A percentile compares a stretch with the other conserved stretches of the same genome.
phyloP scores from a whole-genome alignment of 1,140 invertebrate genomes.

The Drosophila virilis region DNA sequence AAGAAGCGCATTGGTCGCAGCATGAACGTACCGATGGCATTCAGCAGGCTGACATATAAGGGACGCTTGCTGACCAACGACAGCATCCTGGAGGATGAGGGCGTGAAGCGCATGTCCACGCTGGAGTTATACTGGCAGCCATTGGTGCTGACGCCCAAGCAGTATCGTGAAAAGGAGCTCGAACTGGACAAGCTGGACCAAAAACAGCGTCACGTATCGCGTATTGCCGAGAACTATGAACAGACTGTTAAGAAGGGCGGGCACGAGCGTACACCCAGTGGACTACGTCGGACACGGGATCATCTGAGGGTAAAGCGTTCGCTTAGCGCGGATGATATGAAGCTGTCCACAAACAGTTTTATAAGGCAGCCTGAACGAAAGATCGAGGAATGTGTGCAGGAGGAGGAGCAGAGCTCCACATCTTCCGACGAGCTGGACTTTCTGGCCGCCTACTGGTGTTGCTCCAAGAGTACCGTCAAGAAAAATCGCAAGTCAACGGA shows the following conservation, averaged over 20 bases:
- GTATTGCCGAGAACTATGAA: conserved; percentile 23
- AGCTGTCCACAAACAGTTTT: not conserved
- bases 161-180: conserved; percentile 54
- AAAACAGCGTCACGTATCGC: conserved; percentile 15
- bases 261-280: conserved; percentile 13
- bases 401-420: conserved; percentile 20
- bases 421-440: conserved; percentile 54
- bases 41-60: conserved; percentile 65
- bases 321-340: not conserved
- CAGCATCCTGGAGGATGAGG: conserved; percentile 54
- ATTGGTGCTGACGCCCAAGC: conserved; percentile 54
- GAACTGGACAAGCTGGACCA: conserved; percentile 55
- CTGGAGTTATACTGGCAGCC: conserved; percentile 64
- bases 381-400: not conserved
- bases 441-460: conserved; percentile 39
- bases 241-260: conserved; percentile 23
- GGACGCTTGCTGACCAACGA: conserved; percentile 49
- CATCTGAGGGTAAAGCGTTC: conserved; percentile 19
- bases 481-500: not conserved
- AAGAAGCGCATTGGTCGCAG: conserved; percentile 57
- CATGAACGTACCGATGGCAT: conserved; percentile 65
- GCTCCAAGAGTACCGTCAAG: conserved; percentile 8
- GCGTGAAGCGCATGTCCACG: conserved; percentile 60
- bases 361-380: not conserved
- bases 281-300: not conserved